phyloP scores from a whole-genome alignment of 1,140 invertebrate genomes.

The Teleopsis dalmanni region DNA sequence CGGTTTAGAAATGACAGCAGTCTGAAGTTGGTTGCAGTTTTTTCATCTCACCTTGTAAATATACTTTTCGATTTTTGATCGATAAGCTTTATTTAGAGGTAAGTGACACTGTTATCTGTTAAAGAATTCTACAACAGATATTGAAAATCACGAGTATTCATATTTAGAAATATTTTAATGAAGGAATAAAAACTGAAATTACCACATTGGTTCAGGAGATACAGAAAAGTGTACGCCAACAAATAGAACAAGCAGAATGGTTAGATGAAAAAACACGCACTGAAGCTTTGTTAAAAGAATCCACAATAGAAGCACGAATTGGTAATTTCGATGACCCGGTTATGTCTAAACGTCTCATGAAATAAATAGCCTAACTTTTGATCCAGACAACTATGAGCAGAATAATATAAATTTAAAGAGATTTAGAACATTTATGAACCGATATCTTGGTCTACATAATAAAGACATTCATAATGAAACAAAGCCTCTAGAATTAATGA shows the following conservation, averaged over 20 bases:
- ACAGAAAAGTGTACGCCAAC: slow-evolving; percentile 49
- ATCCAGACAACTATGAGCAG: slow-evolving; percentile 15
- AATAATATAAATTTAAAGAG: slow-evolving; percentile 21
- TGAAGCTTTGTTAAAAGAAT: slow-evolving; percentile 51
- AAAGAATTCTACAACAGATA: no score
- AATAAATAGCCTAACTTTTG: slow-evolving; percentile 17
- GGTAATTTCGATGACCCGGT: slow-evolving; percentile 51
- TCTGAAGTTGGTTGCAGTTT: no score
- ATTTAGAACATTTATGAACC: slow-evolving; percentile 14
- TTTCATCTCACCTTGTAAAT: no score
- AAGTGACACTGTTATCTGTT: no score
- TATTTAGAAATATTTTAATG: slow-evolving; percentile 26
- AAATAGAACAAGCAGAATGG: slow-evolving; percentile 60
- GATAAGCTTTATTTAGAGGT: no score
- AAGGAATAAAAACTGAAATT: slow-evolving; percentile 20
- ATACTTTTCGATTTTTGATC: no score
- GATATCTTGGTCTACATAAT: slow-evolving; percentile 23
- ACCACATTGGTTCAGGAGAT: slow-evolving; percentile 43
- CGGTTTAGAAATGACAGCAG: no score
- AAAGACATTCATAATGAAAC: slow-evolving; percentile 15
- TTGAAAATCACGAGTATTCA: no score
- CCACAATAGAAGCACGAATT: slow-evolving; percentile 50
- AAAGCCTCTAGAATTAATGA: slow-evolving; percentile 26
- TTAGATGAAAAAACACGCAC: slow-evolving; percentile 58
- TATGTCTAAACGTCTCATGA: slow-evolving; percentile 16